phyloP scores from a whole-genome alignment of 92 coral and sea anemone genomes.

The Epizoanthus illoricatus region DNA sequence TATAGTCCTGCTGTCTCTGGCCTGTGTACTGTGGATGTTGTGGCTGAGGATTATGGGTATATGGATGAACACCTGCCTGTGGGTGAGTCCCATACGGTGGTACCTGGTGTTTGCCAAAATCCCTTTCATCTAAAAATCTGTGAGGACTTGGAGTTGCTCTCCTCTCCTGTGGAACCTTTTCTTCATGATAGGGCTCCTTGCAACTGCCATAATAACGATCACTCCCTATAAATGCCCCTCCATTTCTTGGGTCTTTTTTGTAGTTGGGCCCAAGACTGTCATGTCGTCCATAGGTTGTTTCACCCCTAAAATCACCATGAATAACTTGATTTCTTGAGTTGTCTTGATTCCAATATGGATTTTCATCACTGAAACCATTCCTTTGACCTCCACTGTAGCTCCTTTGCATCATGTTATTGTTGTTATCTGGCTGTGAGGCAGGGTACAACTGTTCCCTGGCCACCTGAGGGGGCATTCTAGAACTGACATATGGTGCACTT shows the following conservation, averaged over 20 bases:
- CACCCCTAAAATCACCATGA: not conserved
- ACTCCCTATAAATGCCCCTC: not conserved
- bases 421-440: slow-evolving; percentile 13
- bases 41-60: not conserved
- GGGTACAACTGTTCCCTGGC: not conserved
- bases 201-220: not conserved
- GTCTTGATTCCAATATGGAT: slow-evolving; percentile 3
- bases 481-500: not conserved
- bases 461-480: not conserved
- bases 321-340: not conserved
- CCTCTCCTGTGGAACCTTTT: slow-evolving; percentile 2
- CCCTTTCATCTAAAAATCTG: not conserved
- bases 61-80: not conserved
- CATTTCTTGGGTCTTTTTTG: not conserved
- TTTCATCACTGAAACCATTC: not conserved
- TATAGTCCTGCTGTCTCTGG: not conserved
- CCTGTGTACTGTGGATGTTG: slow-evolving; percentile 1
- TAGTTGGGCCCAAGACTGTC: not conserved
- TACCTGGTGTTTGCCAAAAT: not conserved
- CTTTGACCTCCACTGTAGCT: not conserved
- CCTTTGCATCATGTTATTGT: not conserved
- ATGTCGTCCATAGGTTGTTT: not conserved
- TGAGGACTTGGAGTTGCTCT: slow-evolving; percentile 8
- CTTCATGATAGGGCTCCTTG: slow-evolving; percentile 3
- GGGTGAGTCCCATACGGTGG: not conserved